Evolutionary conservation across 35 echinoderm and acorn worm species (phyloP).

Genomic region (Hemicentrotus pulcherrimus): DNA sequence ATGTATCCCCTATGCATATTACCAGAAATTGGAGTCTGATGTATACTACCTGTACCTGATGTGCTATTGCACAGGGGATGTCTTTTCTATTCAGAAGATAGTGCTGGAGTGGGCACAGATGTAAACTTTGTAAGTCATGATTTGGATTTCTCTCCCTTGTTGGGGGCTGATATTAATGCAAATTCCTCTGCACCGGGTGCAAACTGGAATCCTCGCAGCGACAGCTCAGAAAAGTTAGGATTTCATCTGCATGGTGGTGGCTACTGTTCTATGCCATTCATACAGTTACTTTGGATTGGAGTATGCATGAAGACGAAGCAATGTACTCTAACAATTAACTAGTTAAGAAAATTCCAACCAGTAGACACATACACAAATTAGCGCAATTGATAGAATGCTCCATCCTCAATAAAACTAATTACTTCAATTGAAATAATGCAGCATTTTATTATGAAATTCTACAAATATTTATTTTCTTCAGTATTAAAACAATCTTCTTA

Average conservation of each 20-base stretch:
- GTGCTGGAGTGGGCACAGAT: neutral
- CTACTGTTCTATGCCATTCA: neutral
- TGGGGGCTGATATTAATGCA: neutral
- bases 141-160: neutral
- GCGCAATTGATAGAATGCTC: no score
- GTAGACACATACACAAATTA: no score
- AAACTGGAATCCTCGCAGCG: neutral
- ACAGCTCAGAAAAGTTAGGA: neutral
- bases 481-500: no score
- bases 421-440: no score
- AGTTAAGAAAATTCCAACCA: no score
- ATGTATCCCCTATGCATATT: neutral
- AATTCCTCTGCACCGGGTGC: neutral
- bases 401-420: no score
- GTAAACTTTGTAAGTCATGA: constrained; percentile 19
- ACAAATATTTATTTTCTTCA: no score
- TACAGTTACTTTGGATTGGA: no score
- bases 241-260: neutral
- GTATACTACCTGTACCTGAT: neutral
- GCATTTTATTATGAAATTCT: no score
- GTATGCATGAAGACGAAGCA: no score
- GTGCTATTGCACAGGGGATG: neutral
- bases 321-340: no score
- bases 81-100: neutral
- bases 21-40: neutral